Conservation (phyloP, 1,140 invertebrate genomes). For the Nixonia krombeini region DNA sequence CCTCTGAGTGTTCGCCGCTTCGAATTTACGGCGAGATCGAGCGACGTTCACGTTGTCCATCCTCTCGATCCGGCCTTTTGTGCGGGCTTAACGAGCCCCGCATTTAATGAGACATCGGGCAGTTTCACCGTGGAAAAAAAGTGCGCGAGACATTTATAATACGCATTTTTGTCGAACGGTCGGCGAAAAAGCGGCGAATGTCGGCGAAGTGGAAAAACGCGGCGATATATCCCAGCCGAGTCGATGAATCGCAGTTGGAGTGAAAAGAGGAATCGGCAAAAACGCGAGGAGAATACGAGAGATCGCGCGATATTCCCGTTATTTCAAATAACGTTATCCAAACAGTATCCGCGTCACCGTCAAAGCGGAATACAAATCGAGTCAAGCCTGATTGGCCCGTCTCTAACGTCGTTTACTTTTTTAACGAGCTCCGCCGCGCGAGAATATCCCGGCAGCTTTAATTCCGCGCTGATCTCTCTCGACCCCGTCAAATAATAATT, state of each 20-base stretch:
- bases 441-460: conserved; percentile 40
- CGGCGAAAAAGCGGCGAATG: too few species aligned
- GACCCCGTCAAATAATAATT: conserved; percentile 49
- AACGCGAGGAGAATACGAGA: not conserved
- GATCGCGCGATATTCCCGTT: conserved; percentile 20
- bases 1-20: conserved; percentile 11
- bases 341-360: conserved; percentile 40
- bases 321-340: conserved; percentile 47
- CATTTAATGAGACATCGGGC: too few species aligned
- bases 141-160: too few species aligned
- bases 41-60: conserved; percentile 24
- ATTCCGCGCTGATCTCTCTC: conserved; percentile 43
- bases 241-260: not conserved
- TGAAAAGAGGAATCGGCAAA: not conserved
- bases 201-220: too few species aligned
- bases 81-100: conserved; percentile 25
- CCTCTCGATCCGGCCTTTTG: conserved; percentile 31
- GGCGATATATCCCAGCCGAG: too few species aligned
- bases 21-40: conserved; percentile 40
- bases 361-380: conserved; percentile 47
- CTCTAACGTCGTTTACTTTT: conserved; percentile 48
- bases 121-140: too few species aligned
- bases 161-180: too few species aligned
- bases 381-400: conserved; percentile 45
- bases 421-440: conserved; percentile 43